Percentiles rank a stretch among this genome's conserved stretches.
phyloP scores from a whole-genome alignment of 2,797 vertebrate genomes.

The Pseudochromis fuscus region DNA sequence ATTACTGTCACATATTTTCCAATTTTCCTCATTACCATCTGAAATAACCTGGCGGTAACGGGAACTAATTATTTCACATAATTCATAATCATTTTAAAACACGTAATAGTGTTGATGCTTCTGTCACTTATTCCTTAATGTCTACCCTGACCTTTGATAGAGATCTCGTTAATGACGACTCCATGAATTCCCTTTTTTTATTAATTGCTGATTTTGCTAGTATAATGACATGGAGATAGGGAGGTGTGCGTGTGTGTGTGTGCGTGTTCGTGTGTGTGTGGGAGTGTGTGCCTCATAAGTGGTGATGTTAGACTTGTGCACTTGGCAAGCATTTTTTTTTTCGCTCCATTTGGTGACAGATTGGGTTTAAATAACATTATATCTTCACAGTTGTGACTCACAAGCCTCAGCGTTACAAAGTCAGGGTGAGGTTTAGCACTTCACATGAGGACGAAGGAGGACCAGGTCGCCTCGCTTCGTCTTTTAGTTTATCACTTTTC shows the following conservation, averaged over 20 bases:
- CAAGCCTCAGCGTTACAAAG: conserved; percentile 71
- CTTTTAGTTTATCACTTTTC: conserved; percentile 74
- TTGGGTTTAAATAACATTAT: conserved; percentile 82
- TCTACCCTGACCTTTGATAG: conserved; percentile 69
- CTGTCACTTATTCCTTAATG: conserved; percentile 71
- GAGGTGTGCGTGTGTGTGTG: conserved; percentile 52
- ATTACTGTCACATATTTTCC: conserved; percentile 66
- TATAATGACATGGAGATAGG: conserved; percentile 72
- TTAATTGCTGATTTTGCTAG: conserved; percentile 74
- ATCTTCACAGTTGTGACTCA: conserved; percentile 84
- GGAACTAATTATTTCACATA: conserved; percentile 71
- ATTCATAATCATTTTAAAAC: conserved; percentile 66
- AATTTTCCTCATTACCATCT: conserved; percentile 56
- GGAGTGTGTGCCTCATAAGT: conserved; percentile 54
- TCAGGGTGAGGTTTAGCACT: conserved; percentile 80
- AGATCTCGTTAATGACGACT: conserved; percentile 69
- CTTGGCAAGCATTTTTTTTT: conserved; percentile 75
- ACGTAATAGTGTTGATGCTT: conserved; percentile 69
- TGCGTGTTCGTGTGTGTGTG: conserved; percentile 37
- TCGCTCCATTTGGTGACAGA: conserved; percentile 81
- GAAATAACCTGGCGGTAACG: conserved; percentile 59
- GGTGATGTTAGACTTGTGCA: conserved; percentile 76
- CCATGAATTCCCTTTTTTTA: conserved; percentile 64
- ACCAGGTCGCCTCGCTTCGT: conserved; percentile 68
- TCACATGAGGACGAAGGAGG: conserved; percentile 72